phyloP scores from a whole-genome alignment of 2,888 invertebrate species.

The Lycophotia porphyrea region DNA sequence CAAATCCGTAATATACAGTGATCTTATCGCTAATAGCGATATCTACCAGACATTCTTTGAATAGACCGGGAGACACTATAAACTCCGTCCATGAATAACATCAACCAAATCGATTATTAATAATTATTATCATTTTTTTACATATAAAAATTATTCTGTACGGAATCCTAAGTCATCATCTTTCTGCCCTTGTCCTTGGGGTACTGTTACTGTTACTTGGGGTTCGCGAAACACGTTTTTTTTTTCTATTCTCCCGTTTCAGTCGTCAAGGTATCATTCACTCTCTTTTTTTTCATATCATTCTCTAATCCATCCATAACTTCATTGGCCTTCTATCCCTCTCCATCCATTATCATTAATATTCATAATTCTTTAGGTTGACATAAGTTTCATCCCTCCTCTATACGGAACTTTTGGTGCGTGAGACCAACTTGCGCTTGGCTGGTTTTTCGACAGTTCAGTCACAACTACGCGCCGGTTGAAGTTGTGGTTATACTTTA shows the following conservation, averaged over 20 bases:
- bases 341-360: not conserved
- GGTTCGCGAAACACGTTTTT: too few relatives aligned
- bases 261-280: not conserved
- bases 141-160: too few relatives aligned
- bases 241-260: not conserved
- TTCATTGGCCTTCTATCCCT: not conserved
- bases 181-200: not conserved
- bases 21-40: not conserved
- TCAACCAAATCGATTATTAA: not conserved
- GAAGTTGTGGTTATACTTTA: conserved; percentile 55
- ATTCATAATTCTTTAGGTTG: not conserved
- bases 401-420: conserved; percentile 5
- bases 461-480: conserved; percentile 31
- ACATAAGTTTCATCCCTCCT: not conserved
- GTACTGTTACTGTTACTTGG: too few relatives aligned
- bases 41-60: not conserved
- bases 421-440: not conserved
- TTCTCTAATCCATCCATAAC: not conserved
- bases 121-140: not conserved
- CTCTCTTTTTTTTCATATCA: not conserved
- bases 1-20: not conserved
- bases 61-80: not conserved
- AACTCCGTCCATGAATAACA: not conserved
- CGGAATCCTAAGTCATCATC: not conserved
- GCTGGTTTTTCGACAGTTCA: conserved; percentile 27